phyloP scores from a whole-genome alignment of 2,113 vertebrate species.

The Nyctereutes procyonoides region DNA sequence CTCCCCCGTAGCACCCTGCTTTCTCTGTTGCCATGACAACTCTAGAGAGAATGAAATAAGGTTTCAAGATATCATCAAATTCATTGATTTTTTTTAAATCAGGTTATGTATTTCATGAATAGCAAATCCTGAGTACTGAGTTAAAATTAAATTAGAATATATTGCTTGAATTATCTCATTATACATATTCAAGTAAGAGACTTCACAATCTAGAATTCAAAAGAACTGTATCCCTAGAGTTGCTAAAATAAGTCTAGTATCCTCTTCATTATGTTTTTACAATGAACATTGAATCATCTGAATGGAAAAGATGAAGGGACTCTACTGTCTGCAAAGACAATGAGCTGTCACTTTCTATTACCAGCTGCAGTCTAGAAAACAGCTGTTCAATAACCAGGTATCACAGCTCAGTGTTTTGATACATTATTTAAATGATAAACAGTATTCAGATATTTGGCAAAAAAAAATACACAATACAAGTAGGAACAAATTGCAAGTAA shows the following conservation, averaged over 20 bases:
- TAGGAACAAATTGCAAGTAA: not conserved
- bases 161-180: conserved; percentile 57
- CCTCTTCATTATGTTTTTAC: conserved; percentile 42
- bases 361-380: conserved; percentile 17
- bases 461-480: not conserved
- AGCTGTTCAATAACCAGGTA: not conserved
- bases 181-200: conserved; percentile 28
- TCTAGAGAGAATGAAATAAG: conserved; percentile 66
- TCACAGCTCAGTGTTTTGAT: conserved; percentile 12
- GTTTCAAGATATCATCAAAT: conserved; percentile 74
- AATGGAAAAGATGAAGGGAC: conserved; percentile 34
- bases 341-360: conserved; percentile 29
- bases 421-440: not conserved
- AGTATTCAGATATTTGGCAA: not conserved
- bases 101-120: conserved; percentile 69
- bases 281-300: conserved; percentile 5
- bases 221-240: not conserved
- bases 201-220: conserved; percentile 53
- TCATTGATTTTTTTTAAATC: conserved; percentile 73
- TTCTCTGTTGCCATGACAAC: conserved; percentile 80
- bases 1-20: conserved; percentile 49
- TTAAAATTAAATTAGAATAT: conserved; percentile 70
- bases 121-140: conserved; percentile 51
- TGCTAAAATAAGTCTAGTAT: conserved; percentile 42
- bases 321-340: not conserved